These are phyloP conservation scores for Hoplostethus atlanticus DNA, from an alignment of 2,797 vertebrate species.

Conservation along the genomic window DNA sequence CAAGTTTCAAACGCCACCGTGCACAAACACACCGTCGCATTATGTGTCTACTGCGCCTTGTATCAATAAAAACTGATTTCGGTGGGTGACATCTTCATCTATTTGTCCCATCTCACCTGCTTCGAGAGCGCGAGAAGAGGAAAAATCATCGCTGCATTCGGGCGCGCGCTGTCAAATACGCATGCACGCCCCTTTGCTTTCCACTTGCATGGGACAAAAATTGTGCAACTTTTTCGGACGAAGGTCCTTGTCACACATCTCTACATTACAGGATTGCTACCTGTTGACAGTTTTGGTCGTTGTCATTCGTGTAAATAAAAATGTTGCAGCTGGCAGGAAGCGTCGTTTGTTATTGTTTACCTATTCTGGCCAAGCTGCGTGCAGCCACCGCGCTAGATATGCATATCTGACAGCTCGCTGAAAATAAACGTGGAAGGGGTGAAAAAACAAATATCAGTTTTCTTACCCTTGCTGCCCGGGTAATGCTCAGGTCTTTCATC, in stretches of 20 bases:
- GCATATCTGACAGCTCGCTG: slow-evolving; percentile 72
- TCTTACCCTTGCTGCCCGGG: slow-evolving; percentile 90
- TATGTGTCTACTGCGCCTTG: not conserved
- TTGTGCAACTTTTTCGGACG: slow-evolving; percentile 61
- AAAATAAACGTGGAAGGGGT: slow-evolving; percentile 48
- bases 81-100: not conserved
- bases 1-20: slow-evolving; percentile 51
- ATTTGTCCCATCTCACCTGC: not conserved
- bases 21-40: not conserved
- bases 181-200: slow-evolving; percentile 66
- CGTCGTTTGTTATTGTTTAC: slow-evolving; percentile 88
- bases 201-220: slow-evolving; percentile 64
- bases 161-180: slow-evolving; percentile 68
- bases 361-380: slow-evolving; percentile 59
- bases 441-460: slow-evolving; percentile 7
- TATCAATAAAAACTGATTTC: not conserved
- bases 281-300: not conserved
- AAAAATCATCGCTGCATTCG: slow-evolving; percentile 29
- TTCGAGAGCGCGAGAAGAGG: slow-evolving; percentile 23
- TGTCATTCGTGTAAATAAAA: not conserved
- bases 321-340: slow-evolving; percentile 40
- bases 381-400: slow-evolving; percentile 54
- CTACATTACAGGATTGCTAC: not conserved
- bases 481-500: slow-evolving; percentile 94
- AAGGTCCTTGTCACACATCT: not conserved